Conservation (phyloP, 1,140 invertebrate genomes). For the Brachionus rubens region DNA sequence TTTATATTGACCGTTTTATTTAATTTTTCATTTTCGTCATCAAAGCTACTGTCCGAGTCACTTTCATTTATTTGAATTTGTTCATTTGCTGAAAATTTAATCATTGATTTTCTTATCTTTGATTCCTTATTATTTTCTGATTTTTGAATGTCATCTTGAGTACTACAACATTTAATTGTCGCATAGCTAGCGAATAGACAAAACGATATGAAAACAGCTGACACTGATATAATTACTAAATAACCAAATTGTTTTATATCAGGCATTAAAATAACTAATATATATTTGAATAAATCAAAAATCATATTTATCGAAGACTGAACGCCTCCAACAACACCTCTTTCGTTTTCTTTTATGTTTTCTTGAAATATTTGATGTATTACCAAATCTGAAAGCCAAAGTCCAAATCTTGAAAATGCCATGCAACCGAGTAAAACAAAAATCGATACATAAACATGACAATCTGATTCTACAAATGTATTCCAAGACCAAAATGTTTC, state of each 20-base stretch:
- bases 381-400: slow-evolving; percentile 43
- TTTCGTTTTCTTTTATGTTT: slow-evolving; percentile 9
- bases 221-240: slow-evolving; percentile 32
- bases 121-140: neutral
- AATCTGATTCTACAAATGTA: neutral
- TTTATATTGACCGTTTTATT: no score
- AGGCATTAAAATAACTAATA: neutral
- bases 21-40: neutral
- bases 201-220: slow-evolving; percentile 13
- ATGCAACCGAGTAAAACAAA: slow-evolving; percentile 12
- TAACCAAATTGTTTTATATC: slow-evolving; percentile 15
- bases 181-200: neutral
- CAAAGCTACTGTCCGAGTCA: neutral
- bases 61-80: neutral
- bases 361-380: slow-evolving; percentile 45
- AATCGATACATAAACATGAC: slow-evolving; percentile 5
- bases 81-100: neutral
- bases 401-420: slow-evolving; percentile 40
- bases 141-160: neutral
- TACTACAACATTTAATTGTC: neutral
- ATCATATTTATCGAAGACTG: slow-evolving; percentile 39
- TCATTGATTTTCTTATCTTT: slow-evolving; percentile 15
- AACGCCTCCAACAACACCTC: slow-evolving; percentile 35
- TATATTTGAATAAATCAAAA: slow-evolving; percentile 41
- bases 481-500: neutral